phyloP scores from a whole-genome alignment of 2,797 vertebrate genomes.

The Hipposideros larvatus region DNA sequence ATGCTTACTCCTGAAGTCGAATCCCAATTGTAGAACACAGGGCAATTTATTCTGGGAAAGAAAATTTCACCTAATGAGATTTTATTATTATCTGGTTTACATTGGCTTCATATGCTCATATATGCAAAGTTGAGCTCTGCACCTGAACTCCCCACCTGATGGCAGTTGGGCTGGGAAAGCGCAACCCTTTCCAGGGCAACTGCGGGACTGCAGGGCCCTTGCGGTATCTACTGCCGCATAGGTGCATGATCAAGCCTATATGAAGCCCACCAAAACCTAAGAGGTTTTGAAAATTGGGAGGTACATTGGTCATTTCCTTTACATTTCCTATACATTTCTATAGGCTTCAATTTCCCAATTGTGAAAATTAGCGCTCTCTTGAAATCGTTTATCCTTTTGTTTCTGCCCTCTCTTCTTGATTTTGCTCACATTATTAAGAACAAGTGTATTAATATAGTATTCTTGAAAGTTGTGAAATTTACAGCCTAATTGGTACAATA shows the following conservation, averaged over 20 bases:
- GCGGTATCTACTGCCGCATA: conserved; percentile 77
- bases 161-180: not conserved
- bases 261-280: conserved; percentile 38
- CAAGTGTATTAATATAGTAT: not conserved
- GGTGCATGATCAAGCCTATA: not conserved
- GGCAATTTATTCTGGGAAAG: not conserved
- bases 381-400: not conserved
- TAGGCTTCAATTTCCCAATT: conserved; percentile 3
- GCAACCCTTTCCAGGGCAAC: not conserved
- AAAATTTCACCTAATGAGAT: not conserved
- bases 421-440: conserved; percentile 40
- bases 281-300: not conserved
- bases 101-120: not conserved
- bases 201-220: conserved; percentile 74
- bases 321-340: not conserved
- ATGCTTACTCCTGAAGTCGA: not conserved
- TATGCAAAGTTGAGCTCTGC: conserved; percentile 45
- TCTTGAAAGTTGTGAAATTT: not conserved
- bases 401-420: conserved; percentile 20
- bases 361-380: not conserved
- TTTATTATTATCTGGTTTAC: not conserved
- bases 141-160: conserved; percentile 13
- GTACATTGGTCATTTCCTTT: not conserved
- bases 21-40: not conserved
- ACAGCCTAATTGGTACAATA: not conserved